Conservation (phyloP, 1,140 invertebrate species). For the Cyclina sinensis region DNA sequence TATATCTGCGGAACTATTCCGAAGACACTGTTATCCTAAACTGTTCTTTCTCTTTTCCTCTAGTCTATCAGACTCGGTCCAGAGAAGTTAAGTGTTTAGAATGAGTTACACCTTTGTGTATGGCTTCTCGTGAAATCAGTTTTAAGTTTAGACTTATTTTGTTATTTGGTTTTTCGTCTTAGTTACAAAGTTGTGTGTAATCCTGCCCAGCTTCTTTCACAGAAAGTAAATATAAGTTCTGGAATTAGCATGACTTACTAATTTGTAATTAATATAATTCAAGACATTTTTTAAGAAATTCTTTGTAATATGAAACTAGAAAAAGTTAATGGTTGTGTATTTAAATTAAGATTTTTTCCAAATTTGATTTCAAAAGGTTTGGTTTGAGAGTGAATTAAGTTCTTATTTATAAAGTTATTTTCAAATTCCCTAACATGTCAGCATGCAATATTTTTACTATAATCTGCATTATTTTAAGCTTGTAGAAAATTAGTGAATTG, state of each 20-base stretch:
- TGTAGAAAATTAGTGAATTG: no score
- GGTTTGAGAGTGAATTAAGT: not conserved
- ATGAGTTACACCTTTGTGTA: not conserved
- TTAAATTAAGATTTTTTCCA: no score
- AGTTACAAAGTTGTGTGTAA: not conserved
- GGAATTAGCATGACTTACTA: not conserved
- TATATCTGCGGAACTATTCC: not conserved
- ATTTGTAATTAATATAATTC: no score
- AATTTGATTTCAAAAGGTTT: constrained; percentile 16
- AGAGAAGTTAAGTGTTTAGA: constrained; percentile 57
- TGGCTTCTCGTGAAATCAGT: not conserved
- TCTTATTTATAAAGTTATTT: no score
- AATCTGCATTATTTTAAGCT: no score
- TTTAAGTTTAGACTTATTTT: not conserved
- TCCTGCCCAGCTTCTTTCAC: not conserved
- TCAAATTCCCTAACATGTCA: no score
- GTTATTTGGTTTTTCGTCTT: not conserved
- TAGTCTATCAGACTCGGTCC: constrained; percentile 41
- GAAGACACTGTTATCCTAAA: not conserved
- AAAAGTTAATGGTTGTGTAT: no score
- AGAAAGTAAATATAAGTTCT: not conserved
- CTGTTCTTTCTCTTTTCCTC: not conserved
- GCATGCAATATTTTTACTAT: no score
- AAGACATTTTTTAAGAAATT: no score
- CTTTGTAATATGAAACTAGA: no score